These are phyloP conservation scores for Molanna angustata DNA, from an alignment of 2,888 invertebrate species.

Conservation along the genomic window DNA sequence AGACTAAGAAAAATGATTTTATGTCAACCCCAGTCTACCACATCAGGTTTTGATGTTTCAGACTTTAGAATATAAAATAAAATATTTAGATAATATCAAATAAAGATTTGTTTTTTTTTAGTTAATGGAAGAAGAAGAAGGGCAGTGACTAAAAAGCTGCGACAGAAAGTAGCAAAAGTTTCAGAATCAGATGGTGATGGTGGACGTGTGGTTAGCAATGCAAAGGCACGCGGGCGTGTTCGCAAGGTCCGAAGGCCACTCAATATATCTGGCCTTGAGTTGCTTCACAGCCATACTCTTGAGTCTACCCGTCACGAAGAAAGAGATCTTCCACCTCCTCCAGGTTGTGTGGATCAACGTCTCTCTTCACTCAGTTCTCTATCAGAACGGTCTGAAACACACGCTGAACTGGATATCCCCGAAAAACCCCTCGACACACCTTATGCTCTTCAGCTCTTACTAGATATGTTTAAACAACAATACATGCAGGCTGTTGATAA, in stretches of 20 bases:
- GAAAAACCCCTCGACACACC: conserved; percentile 74
- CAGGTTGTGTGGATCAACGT: conserved; percentile 90
- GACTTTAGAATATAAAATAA: too few relatives aligned
- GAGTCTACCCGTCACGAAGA: conserved; percentile 77
- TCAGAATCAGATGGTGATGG: conserved; percentile 42
- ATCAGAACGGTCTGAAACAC: conserved; percentile 63
- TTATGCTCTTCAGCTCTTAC: conserved; percentile 80
- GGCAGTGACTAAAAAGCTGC: conserved; percentile 45
- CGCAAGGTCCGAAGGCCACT: conserved; percentile 64
- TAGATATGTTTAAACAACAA: conserved; percentile 84
- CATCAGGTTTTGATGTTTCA: too few relatives aligned
- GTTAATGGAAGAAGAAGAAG: conserved; percentile 46
- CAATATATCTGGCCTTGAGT: conserved; percentile 83
- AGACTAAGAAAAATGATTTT: too few relatives aligned
- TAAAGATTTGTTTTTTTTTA: too few relatives aligned
- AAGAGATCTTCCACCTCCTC: conserved; percentile 70
- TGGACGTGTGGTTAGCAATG: conserved; percentile 52
- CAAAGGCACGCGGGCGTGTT: conserved; percentile 57
- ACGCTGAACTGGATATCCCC: conserved; percentile 82
- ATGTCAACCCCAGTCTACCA: too few relatives aligned
- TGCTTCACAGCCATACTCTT: conserved; percentile 85
- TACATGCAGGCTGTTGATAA: conserved; percentile 79
- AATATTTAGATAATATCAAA: too few relatives aligned
- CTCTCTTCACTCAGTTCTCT: conserved; percentile 73
- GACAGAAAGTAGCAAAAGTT: conserved; percentile 49